Conservation (phyloP, 2,113 vertebrate genomes). For the Spea multiplicata region DNA sequence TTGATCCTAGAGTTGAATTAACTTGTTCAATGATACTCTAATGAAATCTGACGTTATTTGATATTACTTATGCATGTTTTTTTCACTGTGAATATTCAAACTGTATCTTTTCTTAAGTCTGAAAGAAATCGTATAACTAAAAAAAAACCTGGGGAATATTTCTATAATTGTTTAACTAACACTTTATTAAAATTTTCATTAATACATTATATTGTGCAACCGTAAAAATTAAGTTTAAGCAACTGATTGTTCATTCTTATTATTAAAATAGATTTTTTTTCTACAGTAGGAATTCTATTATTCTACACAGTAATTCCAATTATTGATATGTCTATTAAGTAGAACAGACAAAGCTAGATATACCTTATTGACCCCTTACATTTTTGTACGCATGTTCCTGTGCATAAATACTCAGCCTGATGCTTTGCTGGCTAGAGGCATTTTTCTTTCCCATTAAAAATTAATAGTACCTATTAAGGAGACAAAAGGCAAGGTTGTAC, state of each 20-base stretch:
- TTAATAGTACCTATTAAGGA: slow-evolving; percentile 58
- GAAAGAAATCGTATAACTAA: too few relatives aligned
- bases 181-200: neutral
- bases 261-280: slow-evolving; percentile 6
- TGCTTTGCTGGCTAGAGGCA: slow-evolving; percentile 53
- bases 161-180: too few relatives aligned
- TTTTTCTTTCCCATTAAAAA: slow-evolving; percentile 55
- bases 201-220: neutral
- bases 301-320: slow-evolving; percentile 5
- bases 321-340: slow-evolving; percentile 32
- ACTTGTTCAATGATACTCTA: too few relatives aligned
- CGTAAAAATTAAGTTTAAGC: neutral
- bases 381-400: slow-evolving; percentile 34
- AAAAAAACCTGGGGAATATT: too few relatives aligned
- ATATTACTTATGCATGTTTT: too few relatives aligned
- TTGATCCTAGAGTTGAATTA: too few relatives aligned
- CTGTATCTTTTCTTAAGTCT: too few relatives aligned
- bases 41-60: too few relatives aligned
- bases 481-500: slow-evolving; percentile 58
- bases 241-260: slow-evolving; percentile 3
- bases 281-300: neutral
- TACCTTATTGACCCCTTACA: slow-evolving; percentile 28
- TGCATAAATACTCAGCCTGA: slow-evolving; percentile 54
- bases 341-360: slow-evolving; percentile 23
- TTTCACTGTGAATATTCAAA: too few relatives aligned